These are phyloP conservation scores for Trididemnum miniatum DNA, from an alignment of 23 tunicate genomes.

Conservation along the genomic window DNA sequence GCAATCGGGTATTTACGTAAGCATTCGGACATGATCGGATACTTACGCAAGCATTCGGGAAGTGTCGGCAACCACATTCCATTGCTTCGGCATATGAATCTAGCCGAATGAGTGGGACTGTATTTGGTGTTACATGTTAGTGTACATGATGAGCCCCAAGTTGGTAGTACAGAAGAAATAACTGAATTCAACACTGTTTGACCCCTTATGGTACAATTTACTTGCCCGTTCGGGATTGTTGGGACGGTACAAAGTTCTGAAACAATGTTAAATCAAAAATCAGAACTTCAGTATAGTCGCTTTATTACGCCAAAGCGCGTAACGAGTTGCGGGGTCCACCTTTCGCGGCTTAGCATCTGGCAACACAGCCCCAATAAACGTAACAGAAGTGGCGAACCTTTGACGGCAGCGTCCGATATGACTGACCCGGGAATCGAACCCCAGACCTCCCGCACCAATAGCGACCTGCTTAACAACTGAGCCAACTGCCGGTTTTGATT, in stretches of 20 bases:
- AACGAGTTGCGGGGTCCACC: neutral
- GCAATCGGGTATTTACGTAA: too few species aligned
- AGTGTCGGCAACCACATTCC: conserved; percentile 69
- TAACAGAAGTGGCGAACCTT: neutral
- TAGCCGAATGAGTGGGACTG: conserved; percentile 32
- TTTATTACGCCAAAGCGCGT: neutral
- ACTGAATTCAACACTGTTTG: neutral
- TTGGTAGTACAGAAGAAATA: neutral
- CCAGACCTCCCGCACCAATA: too few species aligned
- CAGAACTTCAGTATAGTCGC: too few species aligned
- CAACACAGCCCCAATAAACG: neutral
- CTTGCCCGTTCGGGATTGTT: neutral
- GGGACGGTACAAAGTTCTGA: conserved; percentile 46
- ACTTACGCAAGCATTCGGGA: conserved; percentile 68
- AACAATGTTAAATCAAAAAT: neutral
- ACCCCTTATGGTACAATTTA: conserved; percentile 2
- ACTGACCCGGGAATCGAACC: too few species aligned
- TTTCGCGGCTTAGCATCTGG: neutral
- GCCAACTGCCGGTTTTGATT: too few species aligned
- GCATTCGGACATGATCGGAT: too few species aligned
- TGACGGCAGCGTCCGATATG: too few species aligned
- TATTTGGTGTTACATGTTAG: conserved; percentile 36
- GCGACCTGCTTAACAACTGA: too few species aligned
- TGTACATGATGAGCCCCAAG: conserved; percentile 63
- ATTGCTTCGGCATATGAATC: conserved; percentile 34